These are phyloP conservation scores for Suricata suricatta DNA, from an alignment of 2,113 vertebrate genomes.

Conservation along the genomic window DNA sequence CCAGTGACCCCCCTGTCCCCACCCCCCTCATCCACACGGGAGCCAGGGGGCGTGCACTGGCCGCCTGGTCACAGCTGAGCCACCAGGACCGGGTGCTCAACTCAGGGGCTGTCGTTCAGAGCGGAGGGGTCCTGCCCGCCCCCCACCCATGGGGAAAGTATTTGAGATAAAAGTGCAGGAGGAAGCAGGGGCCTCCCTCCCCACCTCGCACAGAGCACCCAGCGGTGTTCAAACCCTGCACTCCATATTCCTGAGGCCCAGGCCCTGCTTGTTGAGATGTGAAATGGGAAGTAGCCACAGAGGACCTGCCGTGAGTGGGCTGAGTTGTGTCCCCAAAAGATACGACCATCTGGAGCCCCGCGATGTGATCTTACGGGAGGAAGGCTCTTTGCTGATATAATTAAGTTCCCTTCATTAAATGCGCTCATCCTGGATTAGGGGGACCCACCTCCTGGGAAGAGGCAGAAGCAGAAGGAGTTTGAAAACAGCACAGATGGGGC, in stretches of 20 bases:
- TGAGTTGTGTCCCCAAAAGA: background rate
- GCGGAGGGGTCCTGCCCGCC: background rate
- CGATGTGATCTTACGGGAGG: background rate
- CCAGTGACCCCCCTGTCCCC: background rate
- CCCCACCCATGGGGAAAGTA: accelerated
- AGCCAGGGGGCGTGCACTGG: accelerated
- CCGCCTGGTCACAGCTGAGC: no score
- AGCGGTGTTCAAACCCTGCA: accelerated
- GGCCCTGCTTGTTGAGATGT: background rate
- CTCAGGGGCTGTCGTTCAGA: accelerated
- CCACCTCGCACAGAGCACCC: accelerated
- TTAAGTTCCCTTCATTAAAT: background rate
- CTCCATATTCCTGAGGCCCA: accelerated
- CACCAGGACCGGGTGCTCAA: accelerated
- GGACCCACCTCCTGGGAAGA: background rate
- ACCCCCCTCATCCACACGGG: accelerated
- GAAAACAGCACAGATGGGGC: no score
- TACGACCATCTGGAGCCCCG: background rate
- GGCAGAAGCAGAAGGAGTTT: no score
- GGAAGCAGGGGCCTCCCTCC: accelerated
- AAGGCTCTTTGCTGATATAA: background rate
- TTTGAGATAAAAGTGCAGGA: background rate
- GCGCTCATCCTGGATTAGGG: no score
- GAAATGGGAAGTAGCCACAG: background rate
- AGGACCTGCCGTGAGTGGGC: background rate